Conservation (phyloP, 2,113 vertebrate genomes). For the Mus musculus region GRCm39 chr6:62881001-62881500, state of each 20-base stretch:
- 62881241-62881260: neutral
- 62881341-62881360: neutral
- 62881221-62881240: neutral
- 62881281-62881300: neutral
- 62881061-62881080: neutral
- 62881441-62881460: neutral
- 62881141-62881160: neutral
- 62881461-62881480: neutral
- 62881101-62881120: neutral
- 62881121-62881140: neutral
- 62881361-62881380: neutral
- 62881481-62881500: neutral
- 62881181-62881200: neutral
- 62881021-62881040: neutral
- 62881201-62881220: neutral
- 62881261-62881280: neutral
- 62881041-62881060: constrained; percentile 11
- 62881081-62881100: neutral
- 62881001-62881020: neutral
- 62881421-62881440: neutral
- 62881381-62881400: neutral
- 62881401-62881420: neutral
- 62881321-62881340: neutral
- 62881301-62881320: neutral
- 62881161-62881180: neutral